Conservation (phyloP, 2,797 vertebrate genomes). For the Dicrostonyx torquatus region DNA sequence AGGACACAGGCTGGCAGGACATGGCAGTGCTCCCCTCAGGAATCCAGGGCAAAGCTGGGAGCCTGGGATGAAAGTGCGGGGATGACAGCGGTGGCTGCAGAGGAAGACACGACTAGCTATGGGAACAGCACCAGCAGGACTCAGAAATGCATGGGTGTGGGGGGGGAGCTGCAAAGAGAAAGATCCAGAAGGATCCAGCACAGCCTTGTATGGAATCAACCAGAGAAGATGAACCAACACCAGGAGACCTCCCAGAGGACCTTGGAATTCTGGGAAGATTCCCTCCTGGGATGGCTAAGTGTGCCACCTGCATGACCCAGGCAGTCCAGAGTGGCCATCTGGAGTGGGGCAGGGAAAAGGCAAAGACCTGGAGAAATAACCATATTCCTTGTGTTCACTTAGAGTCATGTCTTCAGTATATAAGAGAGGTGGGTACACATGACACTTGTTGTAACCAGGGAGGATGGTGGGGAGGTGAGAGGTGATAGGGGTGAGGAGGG, state of each 20-base stretch:
- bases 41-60: background rate
- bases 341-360: fast-evolving
- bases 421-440: background rate
- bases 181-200: background rate
- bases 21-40: background rate
- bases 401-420: background rate
- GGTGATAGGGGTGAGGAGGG: no score
- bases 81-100: background rate
- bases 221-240: background rate
- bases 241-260: background rate
- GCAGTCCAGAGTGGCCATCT: background rate
- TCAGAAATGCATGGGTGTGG: no score
- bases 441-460: background rate
- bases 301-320: background rate
- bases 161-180: no score
- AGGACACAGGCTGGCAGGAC: background rate
- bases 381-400: background rate
- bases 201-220: background rate
- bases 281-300: no score
- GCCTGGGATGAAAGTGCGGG: background rate
- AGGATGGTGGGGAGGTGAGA: no score
- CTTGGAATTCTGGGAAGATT: background rate
- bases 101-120: background rate
- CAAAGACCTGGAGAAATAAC: background rate
- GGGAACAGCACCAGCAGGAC: background rate